A percentile compares a stretch with the other conserved stretches of the same genome.
phyloP scores from a whole-genome alignment of 2,888 invertebrate species.

The Eupithecia vulgata region DNA sequence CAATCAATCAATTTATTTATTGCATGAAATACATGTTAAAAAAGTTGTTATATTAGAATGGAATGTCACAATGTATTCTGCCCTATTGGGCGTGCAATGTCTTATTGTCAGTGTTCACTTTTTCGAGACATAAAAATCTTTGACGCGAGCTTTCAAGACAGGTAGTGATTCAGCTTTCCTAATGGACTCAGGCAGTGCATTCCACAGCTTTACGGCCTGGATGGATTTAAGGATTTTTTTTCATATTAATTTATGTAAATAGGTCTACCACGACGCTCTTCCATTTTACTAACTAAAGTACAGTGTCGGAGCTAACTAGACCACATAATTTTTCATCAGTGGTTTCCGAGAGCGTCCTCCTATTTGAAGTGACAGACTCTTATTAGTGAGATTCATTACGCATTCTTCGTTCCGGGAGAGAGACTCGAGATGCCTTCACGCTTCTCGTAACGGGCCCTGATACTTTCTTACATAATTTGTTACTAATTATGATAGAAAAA shows the following conservation, averaged over 20 bases:
- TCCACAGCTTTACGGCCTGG: too few relatives aligned
- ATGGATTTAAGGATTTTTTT: too few relatives aligned
- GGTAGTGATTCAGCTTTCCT: too few relatives aligned
- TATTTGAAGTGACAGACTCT: constrained; percentile 38
- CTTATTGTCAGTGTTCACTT: too few relatives aligned
- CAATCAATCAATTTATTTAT: too few relatives aligned
- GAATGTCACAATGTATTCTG: too few relatives aligned
- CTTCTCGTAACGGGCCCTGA: constrained; percentile 35
- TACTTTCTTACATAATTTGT: constrained; percentile 70
- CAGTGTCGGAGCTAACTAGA: neutral
- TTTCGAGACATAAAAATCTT: too few relatives aligned
- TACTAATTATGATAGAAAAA: constrained; percentile 69
- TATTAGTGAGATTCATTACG: constrained; percentile 49
- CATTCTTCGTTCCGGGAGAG: constrained; percentile 53
- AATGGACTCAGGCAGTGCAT: too few relatives aligned
- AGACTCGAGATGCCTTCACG: constrained; percentile 52
- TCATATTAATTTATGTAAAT: neutral
- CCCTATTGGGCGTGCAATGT: too few relatives aligned
- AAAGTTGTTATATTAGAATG: too few relatives aligned
- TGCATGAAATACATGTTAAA: too few relatives aligned
- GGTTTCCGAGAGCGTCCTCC: constrained; percentile 21
- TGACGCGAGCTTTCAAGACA: too few relatives aligned
- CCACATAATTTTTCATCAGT: constrained; percentile 30
- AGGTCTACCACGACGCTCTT: neutral
- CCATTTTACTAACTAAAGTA: neutral